Conservation (phyloP, 2,113 vertebrate genomes). For the Erinaceus europaeus region DNA sequence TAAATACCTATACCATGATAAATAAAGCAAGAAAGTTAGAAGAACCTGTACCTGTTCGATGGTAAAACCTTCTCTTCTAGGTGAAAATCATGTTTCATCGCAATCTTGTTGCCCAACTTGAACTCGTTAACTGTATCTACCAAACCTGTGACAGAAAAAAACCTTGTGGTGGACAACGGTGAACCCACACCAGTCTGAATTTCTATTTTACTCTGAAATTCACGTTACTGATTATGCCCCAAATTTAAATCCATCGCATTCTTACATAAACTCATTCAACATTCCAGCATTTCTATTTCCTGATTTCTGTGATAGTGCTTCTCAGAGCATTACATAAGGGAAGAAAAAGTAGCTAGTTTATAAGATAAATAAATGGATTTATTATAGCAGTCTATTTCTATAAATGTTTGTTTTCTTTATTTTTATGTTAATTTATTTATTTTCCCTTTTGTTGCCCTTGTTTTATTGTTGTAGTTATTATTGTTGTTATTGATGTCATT, state of each 20-base stretch:
- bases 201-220: not conserved
- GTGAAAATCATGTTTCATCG: constrained; percentile 74
- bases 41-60: constrained; percentile 71
- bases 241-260: not conserved
- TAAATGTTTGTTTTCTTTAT: too few species aligned
- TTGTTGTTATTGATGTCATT: too few species aligned
- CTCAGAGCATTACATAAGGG: not conserved
- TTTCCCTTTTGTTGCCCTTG: too few species aligned
- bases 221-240: not conserved
- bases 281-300: not conserved
- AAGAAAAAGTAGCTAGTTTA: not conserved
- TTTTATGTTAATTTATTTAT: too few species aligned
- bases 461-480: too few species aligned
- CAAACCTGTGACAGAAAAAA: constrained; percentile 64
- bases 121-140: constrained; percentile 72
- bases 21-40: not conserved
- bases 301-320: not conserved
- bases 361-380: not conserved
- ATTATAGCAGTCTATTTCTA: too few species aligned
- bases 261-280: not conserved
- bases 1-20: accelerated
- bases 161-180: not conserved
- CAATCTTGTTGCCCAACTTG: constrained; percentile 74
- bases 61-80: constrained; percentile 71
- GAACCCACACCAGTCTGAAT: not conserved